phyloP scores from a whole-genome alignment of 2,888 invertebrate genomes.

The Drosophila cognata region DNA sequence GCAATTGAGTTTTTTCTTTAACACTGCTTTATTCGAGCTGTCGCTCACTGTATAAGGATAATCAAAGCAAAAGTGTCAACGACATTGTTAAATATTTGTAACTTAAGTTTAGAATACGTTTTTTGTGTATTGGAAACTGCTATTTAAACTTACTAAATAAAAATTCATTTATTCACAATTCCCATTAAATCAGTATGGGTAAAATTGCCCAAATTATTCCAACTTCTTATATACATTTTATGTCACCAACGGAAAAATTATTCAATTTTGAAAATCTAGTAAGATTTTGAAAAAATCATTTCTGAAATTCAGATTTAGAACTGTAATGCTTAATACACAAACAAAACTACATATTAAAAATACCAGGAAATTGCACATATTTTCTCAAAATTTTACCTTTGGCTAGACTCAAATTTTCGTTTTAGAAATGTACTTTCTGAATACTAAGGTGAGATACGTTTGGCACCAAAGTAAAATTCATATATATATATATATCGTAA shows the following conservation, averaged over 20 bases:
- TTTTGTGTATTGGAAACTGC: background rate
- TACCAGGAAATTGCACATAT: background rate
- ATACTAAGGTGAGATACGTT: no score
- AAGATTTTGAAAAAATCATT: background rate
- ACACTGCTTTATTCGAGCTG: no score
- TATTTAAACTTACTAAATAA: background rate
- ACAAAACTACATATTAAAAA: background rate
- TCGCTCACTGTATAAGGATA: background rate
- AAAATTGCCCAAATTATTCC: background rate
- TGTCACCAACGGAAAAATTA: background rate
- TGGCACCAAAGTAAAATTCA: no score
- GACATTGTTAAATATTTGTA: background rate
- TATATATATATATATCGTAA: no score
- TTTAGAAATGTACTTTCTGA: no score
- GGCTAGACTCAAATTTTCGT: background rate
- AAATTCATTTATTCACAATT: background rate
- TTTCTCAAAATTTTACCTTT: background rate
- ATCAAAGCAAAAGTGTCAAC: background rate
- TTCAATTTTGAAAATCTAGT: no score
- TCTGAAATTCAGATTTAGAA: no score
- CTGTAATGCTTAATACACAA: background rate
- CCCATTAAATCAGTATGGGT: background rate
- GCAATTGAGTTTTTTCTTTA: no score
- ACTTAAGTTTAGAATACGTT: background rate
- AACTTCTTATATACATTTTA: background rate